Evolutionary conservation across 1,140 invertebrate genomes (phyloP), one percentile per base, ranked within the genome.

Genomic region (Heliconius nattereri): DNA sequence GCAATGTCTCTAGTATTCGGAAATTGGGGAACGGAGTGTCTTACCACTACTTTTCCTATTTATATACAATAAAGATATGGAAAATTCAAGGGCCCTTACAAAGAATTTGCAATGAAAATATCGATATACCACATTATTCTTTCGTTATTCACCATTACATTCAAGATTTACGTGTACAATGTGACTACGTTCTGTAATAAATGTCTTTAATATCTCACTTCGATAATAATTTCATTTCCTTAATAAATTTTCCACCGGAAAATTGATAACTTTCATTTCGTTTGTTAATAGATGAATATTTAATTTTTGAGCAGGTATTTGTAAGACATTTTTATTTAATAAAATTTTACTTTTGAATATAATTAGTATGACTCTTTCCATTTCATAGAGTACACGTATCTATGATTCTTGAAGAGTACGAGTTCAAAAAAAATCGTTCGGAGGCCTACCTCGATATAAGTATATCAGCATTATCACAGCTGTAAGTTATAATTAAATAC

Each of bases 141-240:
- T 11, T 1, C 8, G 54, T n/a, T 23, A 60, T 29, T 57, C 54
- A 23, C 20, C 54, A 57, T 57, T 57, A 23, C 7, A 29, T 26
- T 66, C 23, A 66, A 66, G 26, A 66, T 66, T 16, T 66, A 66
- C 60, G 23, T 23, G 8, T 13, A 66, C 23, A 66, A 29, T 66
- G 60, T 66, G 60, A 29, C 23, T 66, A 29, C 11, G 3, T 29
- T 66, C 60, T 3, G 13, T 66, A 26, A 66, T 66, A 66, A 66
- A 66, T 66, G 26, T 3, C 23, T 66, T 29, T 26, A 66, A 66
- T 29, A 66, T 66, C 84, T 71, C 80, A 81, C 78, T 80, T 76
- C 80, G 72, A 66, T 71, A 77, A 79, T 77, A 85, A 87, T 87
- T 85, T 79, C 85, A 89, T 88, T 88, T 88, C 57, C 77, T 75